phyloP scores from a whole-genome alignment of 2,888 invertebrate genomes.

The Heliconius erato region DNA sequence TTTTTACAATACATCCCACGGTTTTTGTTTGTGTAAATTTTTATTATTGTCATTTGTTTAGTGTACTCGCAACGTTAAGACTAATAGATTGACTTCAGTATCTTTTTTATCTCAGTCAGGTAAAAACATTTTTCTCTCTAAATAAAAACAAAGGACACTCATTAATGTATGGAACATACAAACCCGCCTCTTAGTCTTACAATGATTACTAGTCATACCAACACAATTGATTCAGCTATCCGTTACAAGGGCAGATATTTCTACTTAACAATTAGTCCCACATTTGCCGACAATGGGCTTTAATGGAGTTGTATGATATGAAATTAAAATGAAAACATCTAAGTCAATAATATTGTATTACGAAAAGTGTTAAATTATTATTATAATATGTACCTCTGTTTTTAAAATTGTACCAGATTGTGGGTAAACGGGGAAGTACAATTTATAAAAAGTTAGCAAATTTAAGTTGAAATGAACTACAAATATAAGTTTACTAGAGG shows the following conservation, averaged over 20 bases:
- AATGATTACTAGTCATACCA: constrained; percentile 31
- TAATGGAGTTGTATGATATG: constrained; percentile 18
- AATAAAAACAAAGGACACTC: constrained; percentile 24
- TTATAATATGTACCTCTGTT: too few species aligned
- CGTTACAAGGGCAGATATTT: constrained; percentile 52
- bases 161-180: constrained; percentile 24
- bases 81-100: neutral
- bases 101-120: too few species aligned
- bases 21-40: too few species aligned
- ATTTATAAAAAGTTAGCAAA: too few species aligned
- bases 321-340: constrained; percentile 11
- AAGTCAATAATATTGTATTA: neutral
- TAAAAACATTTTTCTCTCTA: neutral
- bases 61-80: too few species aligned
- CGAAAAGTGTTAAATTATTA: neutral
- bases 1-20: too few species aligned
- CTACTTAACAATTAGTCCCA: constrained; percentile 44
- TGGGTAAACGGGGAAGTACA: too few species aligned
- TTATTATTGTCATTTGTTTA: too few species aligned
- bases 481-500: too few species aligned
- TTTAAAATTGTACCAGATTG: too few species aligned
- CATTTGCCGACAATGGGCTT: constrained; percentile 32
- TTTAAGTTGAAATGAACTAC: too few species aligned
- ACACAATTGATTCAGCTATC: constrained; percentile 50
- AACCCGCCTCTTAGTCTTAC: constrained; percentile 22